These are phyloP conservation scores for Plodia interpunctella DNA, from an alignment of 1,140 invertebrate species.

Conservation along the genomic window DNA sequence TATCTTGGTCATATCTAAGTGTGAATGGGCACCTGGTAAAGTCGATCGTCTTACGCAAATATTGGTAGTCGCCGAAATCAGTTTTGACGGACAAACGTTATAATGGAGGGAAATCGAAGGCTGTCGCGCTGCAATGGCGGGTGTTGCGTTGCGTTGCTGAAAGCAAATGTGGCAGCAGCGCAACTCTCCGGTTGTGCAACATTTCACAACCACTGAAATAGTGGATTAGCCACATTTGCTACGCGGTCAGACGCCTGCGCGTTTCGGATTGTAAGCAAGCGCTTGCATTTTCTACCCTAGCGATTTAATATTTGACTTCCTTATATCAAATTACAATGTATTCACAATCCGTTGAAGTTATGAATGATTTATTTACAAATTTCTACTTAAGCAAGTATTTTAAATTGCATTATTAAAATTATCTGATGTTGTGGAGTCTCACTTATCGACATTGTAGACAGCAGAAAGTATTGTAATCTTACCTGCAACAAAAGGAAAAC, in stretches of 20 bases:
- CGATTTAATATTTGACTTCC: no score
- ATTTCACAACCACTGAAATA: conserved; percentile 54
- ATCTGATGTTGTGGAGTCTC: no score
- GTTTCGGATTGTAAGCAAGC: conserved; percentile 16
- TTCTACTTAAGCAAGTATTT: conserved; percentile 21
- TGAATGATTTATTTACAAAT: no score
- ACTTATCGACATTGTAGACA: conserved; percentile 18
- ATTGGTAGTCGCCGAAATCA: conserved; percentile 32
- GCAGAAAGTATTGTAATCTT: conserved; percentile 36
- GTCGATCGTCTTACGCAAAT: conserved; percentile 26
- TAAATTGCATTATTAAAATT: background rate
- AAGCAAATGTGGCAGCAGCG: conserved; percentile 31
- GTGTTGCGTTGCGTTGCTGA: conserved; percentile 23
- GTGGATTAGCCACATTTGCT: conserved; percentile 46
- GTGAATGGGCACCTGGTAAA: conserved; percentile 14
- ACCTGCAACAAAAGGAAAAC: conserved; percentile 39
- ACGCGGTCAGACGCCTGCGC: conserved; percentile 28
- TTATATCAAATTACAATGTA: conserved; percentile 23
- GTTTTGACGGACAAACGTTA: conserved; percentile 51
- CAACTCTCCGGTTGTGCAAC: conserved; percentile 40
- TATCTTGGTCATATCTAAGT: conserved; percentile 15
- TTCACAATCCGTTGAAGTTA: no score
- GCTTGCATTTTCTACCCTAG: no score
- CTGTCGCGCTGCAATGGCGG: conserved; percentile 37
- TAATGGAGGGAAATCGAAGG: conserved; percentile 61